phyloP scores from a whole-genome alignment of 2,888 invertebrate genomes.

The Ashinkailepas kermadecensis region DNA sequence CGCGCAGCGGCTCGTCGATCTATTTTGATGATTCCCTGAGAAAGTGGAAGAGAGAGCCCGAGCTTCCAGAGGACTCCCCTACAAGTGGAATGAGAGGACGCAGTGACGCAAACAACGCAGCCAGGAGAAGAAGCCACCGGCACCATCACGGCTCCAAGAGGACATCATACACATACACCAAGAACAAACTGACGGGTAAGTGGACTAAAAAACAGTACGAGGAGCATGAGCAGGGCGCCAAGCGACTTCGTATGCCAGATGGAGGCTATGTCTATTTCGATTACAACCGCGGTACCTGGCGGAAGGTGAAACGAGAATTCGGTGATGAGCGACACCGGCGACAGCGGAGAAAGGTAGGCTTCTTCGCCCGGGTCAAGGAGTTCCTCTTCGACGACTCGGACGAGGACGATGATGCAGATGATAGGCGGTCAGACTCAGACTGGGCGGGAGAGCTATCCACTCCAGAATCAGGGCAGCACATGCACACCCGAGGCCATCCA shows the following conservation, averaged over 20 bases:
- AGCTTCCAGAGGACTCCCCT: background rate
- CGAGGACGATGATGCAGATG: background rate
- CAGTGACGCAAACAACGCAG: background rate
- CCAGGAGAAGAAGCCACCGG: background rate
- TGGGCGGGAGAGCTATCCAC: background rate
- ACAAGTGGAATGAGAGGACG: background rate
- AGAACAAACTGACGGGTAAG: background rate
- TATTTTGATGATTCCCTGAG: background rate
- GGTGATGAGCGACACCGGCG: background rate
- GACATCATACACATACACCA: background rate
- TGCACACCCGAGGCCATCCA: background rate
- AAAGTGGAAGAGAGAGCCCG: background rate
- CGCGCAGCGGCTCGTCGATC: background rate
- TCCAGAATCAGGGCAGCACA: background rate
- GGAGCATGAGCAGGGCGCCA: background rate
- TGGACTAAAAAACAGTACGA: background rate
- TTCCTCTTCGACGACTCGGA: background rate
- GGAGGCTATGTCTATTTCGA: background rate
- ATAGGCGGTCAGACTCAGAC: background rate
- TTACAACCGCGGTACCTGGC: background rate
- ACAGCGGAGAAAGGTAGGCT: background rate
- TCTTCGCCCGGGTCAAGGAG: background rate
- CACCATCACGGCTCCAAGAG: conserved; percentile 11
- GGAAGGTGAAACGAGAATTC: background rate
- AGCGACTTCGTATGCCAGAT: background rate